Base-by-base conservation (phyloP, 2,113 vertebrate species). In the Casuarius casuarius region DNA sequence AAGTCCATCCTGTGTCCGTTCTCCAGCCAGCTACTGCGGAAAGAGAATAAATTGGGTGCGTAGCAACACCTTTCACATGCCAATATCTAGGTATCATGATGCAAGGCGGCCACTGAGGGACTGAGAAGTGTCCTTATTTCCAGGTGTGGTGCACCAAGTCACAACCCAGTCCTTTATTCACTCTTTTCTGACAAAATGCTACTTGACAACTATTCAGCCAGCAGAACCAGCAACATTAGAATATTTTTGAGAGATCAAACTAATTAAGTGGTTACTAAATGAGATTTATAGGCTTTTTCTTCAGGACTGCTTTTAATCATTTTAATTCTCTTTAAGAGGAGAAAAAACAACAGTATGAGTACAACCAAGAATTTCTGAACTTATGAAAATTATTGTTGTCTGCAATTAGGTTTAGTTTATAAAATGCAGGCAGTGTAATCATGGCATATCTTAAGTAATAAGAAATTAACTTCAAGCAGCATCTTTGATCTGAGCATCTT, bases 11-110 rank as follows among this genome's bases (percentile, higher is more conserved):
- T 48, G 28, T 68, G 14, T 13, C 19, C 61, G 12, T 46, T 86
- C 21, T 25, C 22, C 71, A 62, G 15, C 15, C 2, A 38, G 14
- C 7, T 42, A 7, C 26, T 26, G 65, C 14, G 35, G 65, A 62
- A 86, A 62, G 10, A 29, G 23, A 59, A 51, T 35, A 46, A 63
- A 58, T 10, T 19, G 51, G 10, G 29, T 4, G 4, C 6, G 7
- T n/a, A 80, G 33, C 40, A 38, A 7, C 9, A 29, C 33, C 8
- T 76, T 70, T 76, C 0, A 0, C 9, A 5, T 20, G 9, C 12
- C n/a, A 40, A 14, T 28, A 49, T 33, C 29, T 44, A 46, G 48
- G 23, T 56, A 44, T 66, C 15, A 40, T 35, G 68, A 66, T 23
- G 80, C 12, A 49, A 18, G 28, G 13, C 15, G 35, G 80, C 31